Base-by-base conservation (phyloP, 1,140 invertebrate species). In the Armadillidium nasatum region DNA sequence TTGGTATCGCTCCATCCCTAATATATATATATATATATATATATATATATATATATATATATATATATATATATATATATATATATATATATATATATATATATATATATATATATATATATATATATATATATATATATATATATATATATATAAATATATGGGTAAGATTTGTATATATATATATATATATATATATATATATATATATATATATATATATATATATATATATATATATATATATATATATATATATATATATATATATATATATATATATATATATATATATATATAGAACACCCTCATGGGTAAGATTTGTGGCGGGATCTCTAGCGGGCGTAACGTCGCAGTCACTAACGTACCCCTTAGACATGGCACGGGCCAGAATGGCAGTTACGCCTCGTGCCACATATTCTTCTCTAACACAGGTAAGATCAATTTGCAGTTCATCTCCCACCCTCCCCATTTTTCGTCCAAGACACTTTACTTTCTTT, bases 371-470 rank as follows among this genome's bases (percentile, higher is more conserved):
- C 0, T 85, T 99, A 77, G 97, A 99, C 86, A 86, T 99, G 83
- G 96, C 96, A 13, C 88, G 97, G 78, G 97, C 97, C n/a, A 87
- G 97, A 81, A 97, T 99, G 93, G 97, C 97, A 19, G 95, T 99
- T 4, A 96, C 95, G 7, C 79, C 77, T 60, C 74, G 73, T 23
- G 78, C 73, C 69, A 79, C 73, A 0, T 81, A 79, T 22, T 73
- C 72, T 46, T 75, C 76, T 13, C 66, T 79, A 45, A 21, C 23
- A 10, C 76, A 81, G 76, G 79, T 82, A 72, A n/a, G n/a, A 71
- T 33, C 1, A 33, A n/a, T n/a, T n/a, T n/a, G n/a, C n/a, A n/a
- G n/a, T n/a, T n/a, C n/a, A n/a, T n/a, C n/a, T n/a, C n/a, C n/a
- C n/a, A n/a, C n/a, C n/a, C n/a, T n/a, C n/a, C n/a, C n/a, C n/a